phyloP scores from a whole-genome alignment of 1,140 invertebrate species.

The Neodiprion pinetum region DNA sequence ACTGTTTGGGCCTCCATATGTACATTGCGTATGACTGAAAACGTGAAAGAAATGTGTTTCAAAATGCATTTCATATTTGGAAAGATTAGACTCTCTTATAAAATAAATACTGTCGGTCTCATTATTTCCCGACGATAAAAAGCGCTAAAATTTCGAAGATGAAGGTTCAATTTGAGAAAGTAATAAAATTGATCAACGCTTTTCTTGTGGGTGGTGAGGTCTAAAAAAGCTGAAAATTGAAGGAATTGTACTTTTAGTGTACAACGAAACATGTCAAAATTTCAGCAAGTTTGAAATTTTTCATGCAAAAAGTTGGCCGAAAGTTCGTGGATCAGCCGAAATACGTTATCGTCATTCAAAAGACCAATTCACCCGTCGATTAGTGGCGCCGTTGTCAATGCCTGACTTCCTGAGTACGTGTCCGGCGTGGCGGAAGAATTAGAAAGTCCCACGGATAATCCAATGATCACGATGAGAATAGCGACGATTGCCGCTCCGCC shows the following conservation, averaged over 20 bases:
- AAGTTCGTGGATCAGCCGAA: not conserved
- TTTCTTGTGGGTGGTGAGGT: no score
- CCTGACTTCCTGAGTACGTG: slow-evolving; percentile 43
- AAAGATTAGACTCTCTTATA: no score
- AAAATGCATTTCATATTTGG: no score
- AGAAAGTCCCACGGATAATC: slow-evolving; percentile 33
- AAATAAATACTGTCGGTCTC: no score
- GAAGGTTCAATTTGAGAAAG: no score
- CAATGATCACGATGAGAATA: slow-evolving; percentile 32
- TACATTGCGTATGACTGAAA: no score
- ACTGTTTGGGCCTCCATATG: no score
- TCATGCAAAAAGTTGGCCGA: not conserved
- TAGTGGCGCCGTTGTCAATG: slow-evolving; percentile 41
- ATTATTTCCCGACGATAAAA: no score
- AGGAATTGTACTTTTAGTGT: not conserved
- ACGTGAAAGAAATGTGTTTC: no score
- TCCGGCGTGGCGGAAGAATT: not conserved
- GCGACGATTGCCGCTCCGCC: slow-evolving; percentile 24
- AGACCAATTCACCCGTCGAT: slow-evolving; percentile 46
- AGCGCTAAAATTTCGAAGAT: no score
- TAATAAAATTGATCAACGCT: no score
- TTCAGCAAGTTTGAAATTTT: not conserved
- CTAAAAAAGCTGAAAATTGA: slow-evolving; percentile 24
- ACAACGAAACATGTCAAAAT: not conserved
- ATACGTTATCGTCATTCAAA: no score